These are phyloP conservation scores for Plagiodera versicolora DNA, from an alignment of 2,888 invertebrate species.

Conservation along the genomic window DNA sequence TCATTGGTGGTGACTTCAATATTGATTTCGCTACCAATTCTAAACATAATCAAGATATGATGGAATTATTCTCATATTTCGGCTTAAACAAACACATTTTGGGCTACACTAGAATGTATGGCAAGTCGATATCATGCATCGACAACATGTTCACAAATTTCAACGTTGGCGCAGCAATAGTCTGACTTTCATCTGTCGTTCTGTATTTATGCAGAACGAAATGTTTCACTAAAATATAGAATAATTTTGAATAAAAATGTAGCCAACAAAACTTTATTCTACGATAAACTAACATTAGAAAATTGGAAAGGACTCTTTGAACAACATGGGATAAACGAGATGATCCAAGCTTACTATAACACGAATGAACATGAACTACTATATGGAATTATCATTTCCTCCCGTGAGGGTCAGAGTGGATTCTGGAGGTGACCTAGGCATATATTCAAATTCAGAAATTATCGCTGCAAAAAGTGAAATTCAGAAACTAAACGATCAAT, in stretches of 20 bases:
- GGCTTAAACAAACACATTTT: too few species aligned
- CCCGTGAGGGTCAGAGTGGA: background rate
- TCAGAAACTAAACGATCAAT: too few species aligned
- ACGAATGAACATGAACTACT: background rate
- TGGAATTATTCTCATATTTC: too few species aligned
- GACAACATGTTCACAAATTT: background rate
- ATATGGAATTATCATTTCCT: conserved; percentile 1
- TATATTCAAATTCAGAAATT: background rate
- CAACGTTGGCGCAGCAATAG: background rate
- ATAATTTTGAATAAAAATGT: background rate
- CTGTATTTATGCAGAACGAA: background rate
- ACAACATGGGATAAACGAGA: background rate
- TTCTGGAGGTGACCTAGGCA: too few species aligned
- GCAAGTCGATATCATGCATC: too few species aligned
- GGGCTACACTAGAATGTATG: too few species aligned
- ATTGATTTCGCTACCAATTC: too few species aligned
- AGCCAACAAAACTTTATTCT: too few species aligned
- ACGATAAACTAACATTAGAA: background rate
- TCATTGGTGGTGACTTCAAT: too few species aligned
- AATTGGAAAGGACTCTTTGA: background rate
- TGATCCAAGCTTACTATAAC: background rate
- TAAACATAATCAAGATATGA: too few species aligned
- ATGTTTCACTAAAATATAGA: background rate
- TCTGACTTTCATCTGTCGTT: background rate
- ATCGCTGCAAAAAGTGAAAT: background rate